A percentile compares a stretch with the other conserved stretches of the same genome.
Conservation (phyloP, 2,797 vertebrate genomes). For the Schizopygopsis malacanthus region DNA sequence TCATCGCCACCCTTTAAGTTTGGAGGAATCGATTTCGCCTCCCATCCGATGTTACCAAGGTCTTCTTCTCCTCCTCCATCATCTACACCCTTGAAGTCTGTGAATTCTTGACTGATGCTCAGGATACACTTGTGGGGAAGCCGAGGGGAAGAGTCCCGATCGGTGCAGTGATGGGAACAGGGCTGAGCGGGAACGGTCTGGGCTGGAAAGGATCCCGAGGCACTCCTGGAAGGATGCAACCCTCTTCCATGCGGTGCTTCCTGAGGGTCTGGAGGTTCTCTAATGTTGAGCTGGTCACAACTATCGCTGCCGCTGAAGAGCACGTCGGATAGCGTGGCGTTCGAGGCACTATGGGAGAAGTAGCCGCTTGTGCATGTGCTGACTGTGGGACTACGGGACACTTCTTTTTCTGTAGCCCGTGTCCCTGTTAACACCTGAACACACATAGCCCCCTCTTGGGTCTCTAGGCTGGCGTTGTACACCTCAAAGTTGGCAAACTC, state of each 20-base stretch:
- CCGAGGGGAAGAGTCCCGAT: conserved; percentile 39
- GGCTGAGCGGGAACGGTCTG: neutral
- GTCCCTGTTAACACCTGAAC: conserved; percentile 41
- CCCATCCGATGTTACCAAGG: neutral
- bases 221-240: conserved; percentile 73
- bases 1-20: conserved; percentile 71
- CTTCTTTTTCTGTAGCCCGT: conserved; percentile 79
- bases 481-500: conserved; percentile 98
- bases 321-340: conserved; percentile 92
- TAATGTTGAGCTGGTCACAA: conserved; percentile 86
- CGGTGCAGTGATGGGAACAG: neutral
- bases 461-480: conserved; percentile 94
- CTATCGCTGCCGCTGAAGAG: conserved; percentile 89
- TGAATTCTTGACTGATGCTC: conserved; percentile 84
- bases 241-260: conserved; percentile 67
- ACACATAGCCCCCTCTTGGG: conserved; percentile 62
- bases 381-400: conserved; percentile 91
- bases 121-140: conserved; percentile 63
- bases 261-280: conserved; percentile 76
- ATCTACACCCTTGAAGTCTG: conserved; percentile 93
- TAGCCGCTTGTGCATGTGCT: conserved; percentile 98
- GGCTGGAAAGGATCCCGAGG: conserved; percentile 65
- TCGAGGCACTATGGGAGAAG: conserved; percentile 97
- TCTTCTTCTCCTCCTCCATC: conserved; percentile 66
- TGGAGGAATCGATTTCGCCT: conserved; percentile 55